A percentile compares a stretch with the other conserved stretches of the same genome.
These are phyloP conservation scores for Carposina sasakii DNA, from an alignment of 1,140 invertebrate genomes.

Conservation along the genomic window DNA sequence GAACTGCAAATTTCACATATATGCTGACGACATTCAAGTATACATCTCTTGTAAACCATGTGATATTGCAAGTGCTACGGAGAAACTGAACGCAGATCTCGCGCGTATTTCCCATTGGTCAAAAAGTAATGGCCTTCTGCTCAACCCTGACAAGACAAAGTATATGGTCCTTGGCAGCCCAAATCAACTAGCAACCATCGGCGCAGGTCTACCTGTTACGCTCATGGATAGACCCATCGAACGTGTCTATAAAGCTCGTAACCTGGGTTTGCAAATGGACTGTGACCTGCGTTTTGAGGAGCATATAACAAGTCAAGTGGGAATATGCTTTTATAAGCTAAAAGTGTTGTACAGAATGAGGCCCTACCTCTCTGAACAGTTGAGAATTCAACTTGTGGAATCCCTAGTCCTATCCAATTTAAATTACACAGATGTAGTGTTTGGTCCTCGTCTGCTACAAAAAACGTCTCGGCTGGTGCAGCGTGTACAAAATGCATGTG, in stretches of 20 bases:
- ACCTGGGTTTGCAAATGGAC: not conserved
- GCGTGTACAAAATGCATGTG: not conserved
- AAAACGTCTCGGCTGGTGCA: not conserved
- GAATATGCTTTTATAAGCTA: constrained; percentile 5
- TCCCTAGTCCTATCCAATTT: constrained; percentile 1
- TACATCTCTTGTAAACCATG: too few relatives aligned
- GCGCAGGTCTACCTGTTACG: not conserved
- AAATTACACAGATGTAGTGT: not conserved
- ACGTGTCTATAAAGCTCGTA: not conserved
- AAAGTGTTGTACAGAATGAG: not conserved
- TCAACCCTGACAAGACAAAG: constrained; percentile 4
- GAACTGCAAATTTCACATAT: too few relatives aligned
- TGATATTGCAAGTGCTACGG: too few relatives aligned
- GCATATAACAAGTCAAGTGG: not conserved
- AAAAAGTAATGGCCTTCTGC: not conserved
- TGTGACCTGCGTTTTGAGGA: constrained; percentile 3
- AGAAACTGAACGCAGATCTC: not conserved
- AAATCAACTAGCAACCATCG: not conserved
- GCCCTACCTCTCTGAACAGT: not conserved
- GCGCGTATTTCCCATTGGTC: not conserved
- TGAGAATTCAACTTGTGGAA: not conserved
- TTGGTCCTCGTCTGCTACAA: not conserved
- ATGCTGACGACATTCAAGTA: too few relatives aligned
- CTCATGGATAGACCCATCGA: not conserved
- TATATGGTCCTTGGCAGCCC: not conserved